Evolutionary conservation across 2,113 vertebrate species (phyloP).

Genomic region (Mesembrinibis cayennensis): DNA sequence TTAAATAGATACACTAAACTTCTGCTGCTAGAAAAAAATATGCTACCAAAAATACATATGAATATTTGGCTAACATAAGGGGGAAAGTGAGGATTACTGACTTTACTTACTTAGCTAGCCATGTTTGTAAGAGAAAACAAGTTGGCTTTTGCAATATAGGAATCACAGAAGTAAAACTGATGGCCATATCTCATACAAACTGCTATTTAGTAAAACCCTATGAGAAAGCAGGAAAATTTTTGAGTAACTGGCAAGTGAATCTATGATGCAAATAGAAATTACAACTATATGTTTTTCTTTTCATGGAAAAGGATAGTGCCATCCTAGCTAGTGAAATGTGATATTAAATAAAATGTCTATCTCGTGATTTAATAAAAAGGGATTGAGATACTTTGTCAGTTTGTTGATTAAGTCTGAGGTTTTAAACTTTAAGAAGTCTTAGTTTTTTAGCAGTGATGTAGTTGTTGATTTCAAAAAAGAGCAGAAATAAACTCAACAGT

Average conservation of each 20-base stretch:
- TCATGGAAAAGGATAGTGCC: not conserved
- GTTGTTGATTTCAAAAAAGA: not conserved
- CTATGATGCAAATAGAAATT: not conserved
- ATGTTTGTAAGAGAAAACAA: not conserved
- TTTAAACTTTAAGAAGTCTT: not conserved
- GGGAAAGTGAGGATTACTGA: not conserved
- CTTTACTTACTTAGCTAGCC: not conserved
- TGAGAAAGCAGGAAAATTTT: not conserved
- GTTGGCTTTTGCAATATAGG: not conserved
- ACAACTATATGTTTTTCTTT: not conserved
- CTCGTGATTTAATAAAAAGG: not conserved
- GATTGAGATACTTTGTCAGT: not conserved
- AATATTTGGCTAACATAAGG: not conserved
- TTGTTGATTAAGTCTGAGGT: not conserved
- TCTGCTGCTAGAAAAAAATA: not conserved
- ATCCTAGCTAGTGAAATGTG: not conserved
- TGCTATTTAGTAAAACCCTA: not conserved
- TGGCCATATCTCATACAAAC: not conserved
- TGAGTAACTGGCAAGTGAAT: not conserved
- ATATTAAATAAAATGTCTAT: not conserved
- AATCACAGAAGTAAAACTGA: not conserved
- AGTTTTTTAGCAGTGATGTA: not conserved
- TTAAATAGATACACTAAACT: not conserved
- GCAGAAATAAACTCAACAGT: not conserved
- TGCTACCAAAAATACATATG: not conserved